A percentile compares a stretch with the other conserved stretches of the same genome.
Evolutionary conservation across 92 coral and sea anemone species (phyloP).

Genomic region (Palythoa grandis): DNA sequence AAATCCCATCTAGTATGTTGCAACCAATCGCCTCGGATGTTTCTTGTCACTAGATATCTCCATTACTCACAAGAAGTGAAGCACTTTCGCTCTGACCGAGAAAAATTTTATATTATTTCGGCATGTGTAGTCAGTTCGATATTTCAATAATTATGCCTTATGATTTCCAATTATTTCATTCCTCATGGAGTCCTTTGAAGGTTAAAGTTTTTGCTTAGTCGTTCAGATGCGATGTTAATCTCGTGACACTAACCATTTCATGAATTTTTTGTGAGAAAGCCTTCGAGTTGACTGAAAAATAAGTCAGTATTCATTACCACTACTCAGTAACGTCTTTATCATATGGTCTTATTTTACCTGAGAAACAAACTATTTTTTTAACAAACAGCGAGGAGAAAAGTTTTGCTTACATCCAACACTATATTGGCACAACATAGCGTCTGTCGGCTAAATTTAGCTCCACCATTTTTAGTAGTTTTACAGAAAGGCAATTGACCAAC

Average conservation of each 20-base stretch:
- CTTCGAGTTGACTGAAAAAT: not conserved
- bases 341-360: not conserved
- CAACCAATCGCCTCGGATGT: not conserved
- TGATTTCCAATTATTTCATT: not conserved
- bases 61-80: not conserved
- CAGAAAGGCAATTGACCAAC: not conserved
- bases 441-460: slow-evolving; percentile 4
- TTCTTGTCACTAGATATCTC: not conserved
- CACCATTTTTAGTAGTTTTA: slow-evolving; percentile 4
- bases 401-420: not conserved
- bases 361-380: not conserved
- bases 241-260: not conserved
- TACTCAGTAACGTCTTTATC: not conserved
- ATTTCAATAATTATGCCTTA: not conserved
- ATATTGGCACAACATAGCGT: not conserved
- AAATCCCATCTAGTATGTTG: not conserved
- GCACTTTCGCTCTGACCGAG: not conserved
- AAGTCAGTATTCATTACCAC: not conserved
- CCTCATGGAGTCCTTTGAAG: not conserved
- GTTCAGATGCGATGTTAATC: not conserved
- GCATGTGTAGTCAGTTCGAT: not conserved
- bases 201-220: not conserved
- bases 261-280: not conserved
- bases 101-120: not conserved
- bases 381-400: not conserved